Percentiles rank a stretch among this genome's conserved stretches.
Conservation (phyloP, 2,113 vertebrate genomes). For the Tenrec ecaudatus region DNA sequence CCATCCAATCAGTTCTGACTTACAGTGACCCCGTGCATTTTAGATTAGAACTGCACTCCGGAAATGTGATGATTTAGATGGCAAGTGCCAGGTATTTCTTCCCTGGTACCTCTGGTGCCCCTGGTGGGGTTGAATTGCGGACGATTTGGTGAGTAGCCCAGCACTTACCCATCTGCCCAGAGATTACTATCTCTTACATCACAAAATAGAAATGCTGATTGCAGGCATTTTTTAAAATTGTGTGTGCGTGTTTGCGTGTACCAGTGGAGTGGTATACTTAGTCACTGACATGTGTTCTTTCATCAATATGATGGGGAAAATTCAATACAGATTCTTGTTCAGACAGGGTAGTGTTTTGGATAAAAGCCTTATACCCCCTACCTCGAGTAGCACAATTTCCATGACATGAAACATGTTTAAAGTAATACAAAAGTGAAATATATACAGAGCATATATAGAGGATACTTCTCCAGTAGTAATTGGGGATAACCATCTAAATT, state of each 20-base stretch:
- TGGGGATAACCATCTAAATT: neutral
- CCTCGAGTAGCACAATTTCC: neutral
- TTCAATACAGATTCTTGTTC: neutral
- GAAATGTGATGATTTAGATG: neutral
- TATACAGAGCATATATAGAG: neutral
- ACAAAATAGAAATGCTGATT: neutral
- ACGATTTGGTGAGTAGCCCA: neutral
- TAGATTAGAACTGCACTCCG: too few species aligned
- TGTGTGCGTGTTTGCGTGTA: neutral
- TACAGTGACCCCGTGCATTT: neutral
- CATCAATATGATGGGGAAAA: neutral
- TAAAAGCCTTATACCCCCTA: neutral
- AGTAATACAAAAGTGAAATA: constrained; percentile 25
- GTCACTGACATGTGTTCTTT: constrained; percentile 23
- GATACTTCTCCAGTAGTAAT: neutral
- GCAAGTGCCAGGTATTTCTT: neutral
- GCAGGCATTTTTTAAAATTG: neutral
- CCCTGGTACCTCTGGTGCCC: too few species aligned
- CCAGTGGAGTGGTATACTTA: constrained; percentile 16
- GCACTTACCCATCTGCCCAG: neutral
- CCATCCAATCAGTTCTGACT: neutral
- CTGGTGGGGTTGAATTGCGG: neutral
- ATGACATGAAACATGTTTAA: neutral
- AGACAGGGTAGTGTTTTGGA: neutral
- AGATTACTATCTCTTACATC: neutral